These are phyloP conservation scores for Corythornis cristatus DNA, from an alignment of 2,113 vertebrate species.

Conservation along the genomic window DNA sequence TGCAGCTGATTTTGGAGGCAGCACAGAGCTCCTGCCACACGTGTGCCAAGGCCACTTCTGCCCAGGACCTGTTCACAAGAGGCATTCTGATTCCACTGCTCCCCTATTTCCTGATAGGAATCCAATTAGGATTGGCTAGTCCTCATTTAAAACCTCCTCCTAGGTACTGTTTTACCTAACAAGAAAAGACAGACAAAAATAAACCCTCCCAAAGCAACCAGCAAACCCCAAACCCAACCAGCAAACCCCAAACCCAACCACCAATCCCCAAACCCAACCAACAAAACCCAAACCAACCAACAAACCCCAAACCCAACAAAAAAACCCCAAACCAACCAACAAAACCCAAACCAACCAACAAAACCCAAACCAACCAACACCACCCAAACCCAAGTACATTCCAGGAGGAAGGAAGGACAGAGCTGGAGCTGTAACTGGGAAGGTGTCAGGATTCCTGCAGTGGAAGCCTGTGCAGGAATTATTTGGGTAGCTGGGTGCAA, in stretches of 20 bases:
- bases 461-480: not conserved
- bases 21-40: not conserved
- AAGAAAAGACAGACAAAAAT: not conserved
- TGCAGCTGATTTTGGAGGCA: not conserved
- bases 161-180: not conserved
- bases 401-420: not conserved
- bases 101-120: not conserved
- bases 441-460: not conserved
- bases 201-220: not conserved
- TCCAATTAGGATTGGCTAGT: not conserved
- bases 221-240: too few relatives aligned
- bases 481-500: not conserved
- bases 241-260: not conserved
- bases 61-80: not conserved
- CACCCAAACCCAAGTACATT: not conserved
- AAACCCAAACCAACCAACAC: too few relatives aligned
- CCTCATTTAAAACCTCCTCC: not conserved
- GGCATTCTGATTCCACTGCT: not conserved
- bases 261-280: not conserved
- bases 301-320: too few relatives aligned
- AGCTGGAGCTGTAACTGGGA: not conserved
- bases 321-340: not conserved
- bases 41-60: not conserved
- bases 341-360: not conserved
- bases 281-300: not conserved